Evolutionary conservation across 2,888 invertebrate genomes (phyloP), one percentile per base, ranked within the genome.

Genomic region (Spialia ferax): DNA sequence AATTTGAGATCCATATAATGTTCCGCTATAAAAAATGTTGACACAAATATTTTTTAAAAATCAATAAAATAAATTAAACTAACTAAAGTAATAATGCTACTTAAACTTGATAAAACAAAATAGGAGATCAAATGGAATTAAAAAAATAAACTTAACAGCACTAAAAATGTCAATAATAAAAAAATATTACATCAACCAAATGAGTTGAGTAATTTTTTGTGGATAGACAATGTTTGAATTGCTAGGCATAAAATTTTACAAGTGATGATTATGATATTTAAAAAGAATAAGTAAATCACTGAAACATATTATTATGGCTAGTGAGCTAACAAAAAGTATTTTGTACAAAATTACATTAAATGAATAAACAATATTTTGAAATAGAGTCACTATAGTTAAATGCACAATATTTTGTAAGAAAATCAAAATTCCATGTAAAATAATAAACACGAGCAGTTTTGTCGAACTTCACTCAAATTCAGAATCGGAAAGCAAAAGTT

Each of bases 391-490:
- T 68, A 59, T 60, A 22, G 32, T 26, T 64, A 57, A 71, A 69
- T 70, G 57, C 61, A 70, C 68, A 72, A 69, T 70, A 73, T 29
- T 5, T 71, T 62, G n/a, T 68, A 70, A 38, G 38, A 38, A 38
- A 38, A 77, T 73, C 74, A 72, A 74, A 70, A 68, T 69, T 60
- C 70, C 63, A 69, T 69, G 59, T 63, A 65, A 29, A 66, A 69
- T 57, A 60, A 64, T 23, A 29, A 18, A 63, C 63, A 68, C 67
- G 86, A 87, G 86, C 79, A 83, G 85, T 90, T 89, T 88, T 91
- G 93, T 93, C 93, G 84, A 93, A 93, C 93, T 93, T 89, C 93
- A 93, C 93, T 93, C 89, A 90, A 89, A 87, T 86, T 82, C 76
- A 63, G 55, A 75, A 75, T 78, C 73, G 75, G 79, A 84, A 88